Conservation (phyloP, 1,140 invertebrate species). For the Cepaea nemoralis region DNA sequence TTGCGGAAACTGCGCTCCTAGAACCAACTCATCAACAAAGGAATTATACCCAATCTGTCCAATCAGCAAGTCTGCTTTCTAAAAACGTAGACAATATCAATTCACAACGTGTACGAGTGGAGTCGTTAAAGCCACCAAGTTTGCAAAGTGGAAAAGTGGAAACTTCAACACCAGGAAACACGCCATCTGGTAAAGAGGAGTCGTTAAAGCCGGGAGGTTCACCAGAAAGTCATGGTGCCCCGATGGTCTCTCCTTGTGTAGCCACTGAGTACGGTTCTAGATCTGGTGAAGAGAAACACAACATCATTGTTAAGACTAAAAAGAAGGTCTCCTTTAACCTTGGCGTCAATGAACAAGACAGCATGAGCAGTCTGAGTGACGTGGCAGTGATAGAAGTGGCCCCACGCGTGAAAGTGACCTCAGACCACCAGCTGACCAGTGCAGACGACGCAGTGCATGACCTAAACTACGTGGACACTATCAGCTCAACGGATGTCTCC, state of each 20-base stretch:
- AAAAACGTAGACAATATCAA: no score
- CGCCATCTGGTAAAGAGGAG: no score
- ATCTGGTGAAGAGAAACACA: neutral
- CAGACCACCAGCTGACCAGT: neutral
- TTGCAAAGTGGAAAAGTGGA: neutral
- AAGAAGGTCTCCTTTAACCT: slow-evolving; percentile 22
- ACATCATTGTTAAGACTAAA: neutral
- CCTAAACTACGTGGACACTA: neutral
- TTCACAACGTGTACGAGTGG: neutral
- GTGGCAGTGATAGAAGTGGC: neutral
- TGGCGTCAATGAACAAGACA: neutral
- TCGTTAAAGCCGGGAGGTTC: neutral
- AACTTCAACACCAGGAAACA: no score
- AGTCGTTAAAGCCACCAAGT: neutral
- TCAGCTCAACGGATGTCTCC: slow-evolving; percentile 17
- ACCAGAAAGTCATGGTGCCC: neutral
- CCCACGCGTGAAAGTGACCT: neutral
- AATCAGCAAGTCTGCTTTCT: no score
- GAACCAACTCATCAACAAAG: no score
- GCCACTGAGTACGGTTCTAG: neutral
- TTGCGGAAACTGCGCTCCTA: no score
- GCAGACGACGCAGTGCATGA: neutral
- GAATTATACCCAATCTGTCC: no score
- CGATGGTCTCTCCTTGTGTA: neutral
- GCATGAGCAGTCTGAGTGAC: neutral